phyloP scores from a whole-genome alignment of 2,797 vertebrate genomes.

The Balearica regulorum region DNA sequence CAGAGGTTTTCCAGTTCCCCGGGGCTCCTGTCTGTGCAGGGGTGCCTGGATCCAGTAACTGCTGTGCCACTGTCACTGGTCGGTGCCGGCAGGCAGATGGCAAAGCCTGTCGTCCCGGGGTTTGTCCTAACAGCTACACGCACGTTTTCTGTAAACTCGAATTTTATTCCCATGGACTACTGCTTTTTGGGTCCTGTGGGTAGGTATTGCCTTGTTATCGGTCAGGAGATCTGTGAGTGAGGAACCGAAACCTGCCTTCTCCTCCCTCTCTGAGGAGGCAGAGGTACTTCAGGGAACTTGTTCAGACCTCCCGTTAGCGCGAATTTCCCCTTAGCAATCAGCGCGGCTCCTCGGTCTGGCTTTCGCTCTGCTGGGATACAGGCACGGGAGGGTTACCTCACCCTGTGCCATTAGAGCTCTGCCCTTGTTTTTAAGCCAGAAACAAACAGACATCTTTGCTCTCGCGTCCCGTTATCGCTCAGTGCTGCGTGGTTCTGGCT shows the following conservation, averaged over 20 bases:
- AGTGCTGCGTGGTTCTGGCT: not conserved
- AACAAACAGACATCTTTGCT: not conserved
- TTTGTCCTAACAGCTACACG: not conserved
- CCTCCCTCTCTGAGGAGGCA: not conserved
- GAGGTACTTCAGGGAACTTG: not conserved
- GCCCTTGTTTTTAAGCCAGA: not conserved
- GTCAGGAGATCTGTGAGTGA: not conserved
- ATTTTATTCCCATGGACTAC: fast-evolving
- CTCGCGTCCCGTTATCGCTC: not conserved
- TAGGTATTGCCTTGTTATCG: not conserved
- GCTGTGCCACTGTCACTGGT: not conserved
- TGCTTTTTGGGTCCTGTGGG: not conserved
- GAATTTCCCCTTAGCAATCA: not conserved
- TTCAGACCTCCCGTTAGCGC: fast-evolving
- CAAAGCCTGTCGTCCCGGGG: fast-evolving
- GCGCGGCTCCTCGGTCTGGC: not conserved
- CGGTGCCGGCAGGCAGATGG: fast-evolving
- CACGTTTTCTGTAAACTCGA: fast-evolving
- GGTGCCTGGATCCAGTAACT: not conserved
- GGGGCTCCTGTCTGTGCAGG: not conserved
- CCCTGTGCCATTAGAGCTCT: fast-evolving
- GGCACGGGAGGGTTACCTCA: fast-evolving
- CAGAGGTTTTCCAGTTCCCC: not conserved
- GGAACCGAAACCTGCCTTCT: not conserved
- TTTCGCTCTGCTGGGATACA: not conserved